These are phyloP conservation scores for Yponomeuta cagnagella DNA, from an alignment of 2,888 invertebrate genomes.

Conservation along the genomic window DNA sequence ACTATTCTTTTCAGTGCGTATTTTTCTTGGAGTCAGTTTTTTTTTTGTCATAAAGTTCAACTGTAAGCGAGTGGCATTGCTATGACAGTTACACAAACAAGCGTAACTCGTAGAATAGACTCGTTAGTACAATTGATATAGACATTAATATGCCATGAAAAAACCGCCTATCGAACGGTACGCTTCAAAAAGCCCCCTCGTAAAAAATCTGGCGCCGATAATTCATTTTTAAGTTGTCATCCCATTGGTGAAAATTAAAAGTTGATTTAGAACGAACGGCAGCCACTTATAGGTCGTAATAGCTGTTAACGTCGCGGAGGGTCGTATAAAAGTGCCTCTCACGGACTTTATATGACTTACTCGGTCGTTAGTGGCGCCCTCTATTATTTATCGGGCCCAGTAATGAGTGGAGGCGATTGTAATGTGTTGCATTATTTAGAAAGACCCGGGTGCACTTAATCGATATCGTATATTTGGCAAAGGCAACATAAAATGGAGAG, in stretches of 20 bases:
- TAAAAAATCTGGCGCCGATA: neutral
- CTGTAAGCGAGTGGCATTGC: too few species aligned
- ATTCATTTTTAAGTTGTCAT: conserved; percentile 2
- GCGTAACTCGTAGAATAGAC: too few species aligned
- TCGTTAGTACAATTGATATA: too few species aligned
- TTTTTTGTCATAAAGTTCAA: too few species aligned
- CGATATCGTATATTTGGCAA: too few species aligned
- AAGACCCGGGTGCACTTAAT: too few species aligned
- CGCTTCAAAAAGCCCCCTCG: neutral
- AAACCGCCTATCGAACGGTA: neutral
- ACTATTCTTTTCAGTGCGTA: too few species aligned
- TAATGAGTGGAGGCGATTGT: conserved; percentile 8
- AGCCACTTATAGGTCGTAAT: conserved; percentile 47
- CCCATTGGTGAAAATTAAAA: conserved; percentile 39
- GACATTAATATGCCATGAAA: neutral
- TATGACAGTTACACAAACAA: too few species aligned
- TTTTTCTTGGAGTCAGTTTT: too few species aligned
- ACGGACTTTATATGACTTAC: conserved; percentile 34
- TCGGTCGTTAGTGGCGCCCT: conserved; percentile 20
- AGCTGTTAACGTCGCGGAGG: conserved; percentile 43
- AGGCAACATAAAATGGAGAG: too few species aligned
- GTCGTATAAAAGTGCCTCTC: conserved; percentile 55
- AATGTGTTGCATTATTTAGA: too few species aligned
- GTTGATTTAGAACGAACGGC: conserved; percentile 42
- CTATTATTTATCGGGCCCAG: conserved; percentile 13